Evolutionary conservation across 2,888 invertebrate species (phyloP), one percentile per base, ranked within the genome.

Genomic region (Adineta ricciae): DNA sequence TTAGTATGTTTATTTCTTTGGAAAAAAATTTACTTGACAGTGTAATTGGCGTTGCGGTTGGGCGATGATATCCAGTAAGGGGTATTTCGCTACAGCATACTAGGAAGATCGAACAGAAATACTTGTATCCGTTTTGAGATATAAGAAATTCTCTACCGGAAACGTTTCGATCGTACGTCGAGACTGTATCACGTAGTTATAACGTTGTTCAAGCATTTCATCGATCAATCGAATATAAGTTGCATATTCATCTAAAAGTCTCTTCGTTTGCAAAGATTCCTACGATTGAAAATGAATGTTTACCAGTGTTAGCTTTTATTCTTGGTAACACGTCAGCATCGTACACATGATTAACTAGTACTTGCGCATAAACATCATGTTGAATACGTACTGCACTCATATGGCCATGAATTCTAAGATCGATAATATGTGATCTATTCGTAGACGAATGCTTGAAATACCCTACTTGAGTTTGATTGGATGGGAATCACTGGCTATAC

Each of bases 281-380:
- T n/a, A 27, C 8, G 32, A 32, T 14, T 9, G 1, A 36, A 32
- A 72, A 1, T 2, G 24, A 73, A 41, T 14, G 11, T 21, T 24
- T 78, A 78, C 78, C 78, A 41, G 24, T 78, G 41, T 78, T 78
- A 41, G 41, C 78, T 78, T 78, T 78, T 8, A 78, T 78, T 78
- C 78, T 41, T 11, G 78, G 78, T 78, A 78, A 78, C 3, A 78
- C 78, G 41, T 78, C 78, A n/a, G 41, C 78, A 78, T 78, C 78
- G 14, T 78, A 78, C n/a, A 78, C 78, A 78, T 78, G 78, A 78
- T 78, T 78, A n/a, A 78, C 78, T 14, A 78, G 41, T 78, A 78
- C 78, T 78, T 78, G 78, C 4, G 78, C 78, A 78, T 78, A 78
- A 41, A 78, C 78, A 78, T 78, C 78, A 78, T 78, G 78, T 78